Evolutionary conservation across 2,113 vertebrate species (phyloP), one percentile per base, ranked within the genome.

Genomic region (Hystrix cristata): DNA sequence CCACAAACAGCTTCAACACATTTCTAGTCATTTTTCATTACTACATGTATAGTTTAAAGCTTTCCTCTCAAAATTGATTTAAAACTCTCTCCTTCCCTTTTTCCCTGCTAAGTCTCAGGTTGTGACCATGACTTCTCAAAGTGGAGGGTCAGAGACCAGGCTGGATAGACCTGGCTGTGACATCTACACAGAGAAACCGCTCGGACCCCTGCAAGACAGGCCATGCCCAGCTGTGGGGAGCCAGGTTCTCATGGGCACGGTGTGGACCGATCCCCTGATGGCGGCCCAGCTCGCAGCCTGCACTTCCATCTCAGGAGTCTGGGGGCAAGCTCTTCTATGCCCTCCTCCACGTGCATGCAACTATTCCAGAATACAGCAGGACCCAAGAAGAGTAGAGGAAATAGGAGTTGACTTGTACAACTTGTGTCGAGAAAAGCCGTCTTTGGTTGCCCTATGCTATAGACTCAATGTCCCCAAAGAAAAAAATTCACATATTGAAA

Each of bases 1-100:
- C 15, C 55, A 27, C 31, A 59, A 87, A 55, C n/a, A 53, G 12
- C 19, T 72, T 85, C 19, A 29, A 53, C 11, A 57, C 27, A 84
- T n/a, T 95, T 84, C 62, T 72, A 51, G 15, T 84, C 64, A 67
- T 43, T 96, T 94, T 95, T 94, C 51, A 74, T 81, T 53, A 38
- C 34, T 90, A 5, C 80, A 64, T 55, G 14, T 74, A 46, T 1
- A 64, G 46, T 76, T 72, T 72, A 87, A 95, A 74, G 55, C 51
- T 96, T 87, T 60, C 83, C 85, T 48, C 9, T 91, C 27, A 86
- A 57, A 71, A 72, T 59, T 59, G 46, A 90, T 53, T 87, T 87
- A 89, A 95, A 87, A 79, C 0, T 38, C 3, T 53, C 43, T 53
- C 5, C 59, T 79, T 18, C 5, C 9, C 11, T 34, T 82, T 95